Evolutionary conservation across 2,113 vertebrate species (phyloP), one percentile per base, ranked within the genome.

Genomic region (Megaceryle torquata): DNA sequence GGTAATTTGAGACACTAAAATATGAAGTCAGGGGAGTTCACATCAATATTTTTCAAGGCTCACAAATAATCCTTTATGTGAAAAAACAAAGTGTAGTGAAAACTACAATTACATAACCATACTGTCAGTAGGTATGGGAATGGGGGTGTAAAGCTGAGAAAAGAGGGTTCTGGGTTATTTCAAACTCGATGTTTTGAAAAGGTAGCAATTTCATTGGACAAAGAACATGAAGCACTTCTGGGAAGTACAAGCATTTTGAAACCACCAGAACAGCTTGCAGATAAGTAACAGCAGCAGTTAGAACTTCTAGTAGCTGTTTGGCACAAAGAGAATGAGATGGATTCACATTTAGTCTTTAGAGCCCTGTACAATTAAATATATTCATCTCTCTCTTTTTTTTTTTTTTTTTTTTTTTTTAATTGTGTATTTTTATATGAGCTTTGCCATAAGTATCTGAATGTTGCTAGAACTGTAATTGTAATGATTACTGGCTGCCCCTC

Each of bases 21-120:
- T 53, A 37, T 6, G 33, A 39, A 53, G 7, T 43, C 4, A 24
- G 6, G 7, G 15, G 5, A 53, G 41, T n/a, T 68, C 43, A 17
- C 15, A n/a, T 10, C 15, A 82, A 2, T 70, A 50, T 57, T 71
- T 77, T 91, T 50, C 8, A 70, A 53, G 33, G 25, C 7, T 82
- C 28, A 41, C 9, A 57, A 75, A 75, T 3, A 4, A 35, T 0
- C 1, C 5, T 48, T 41, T 19, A 44, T 2, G 1, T 48, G 35
- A 35, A 63, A 79, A 86, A 14, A 63, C 5, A 41, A 60, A 35
- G 2, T 25, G 3, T 13, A 15, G 6, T 12, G 11, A 48, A 75
- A 82, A 22, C 15, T 35, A 35, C 19, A 67, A 14, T 74, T 82
- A 31, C 7, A 33, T 53, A 79, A 3, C 2, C 10, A 35, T 64